These are phyloP conservation scores for Mastomys natalensis DNA, from an alignment of 2,113 vertebrate genomes.

Conservation along the genomic window DNA sequence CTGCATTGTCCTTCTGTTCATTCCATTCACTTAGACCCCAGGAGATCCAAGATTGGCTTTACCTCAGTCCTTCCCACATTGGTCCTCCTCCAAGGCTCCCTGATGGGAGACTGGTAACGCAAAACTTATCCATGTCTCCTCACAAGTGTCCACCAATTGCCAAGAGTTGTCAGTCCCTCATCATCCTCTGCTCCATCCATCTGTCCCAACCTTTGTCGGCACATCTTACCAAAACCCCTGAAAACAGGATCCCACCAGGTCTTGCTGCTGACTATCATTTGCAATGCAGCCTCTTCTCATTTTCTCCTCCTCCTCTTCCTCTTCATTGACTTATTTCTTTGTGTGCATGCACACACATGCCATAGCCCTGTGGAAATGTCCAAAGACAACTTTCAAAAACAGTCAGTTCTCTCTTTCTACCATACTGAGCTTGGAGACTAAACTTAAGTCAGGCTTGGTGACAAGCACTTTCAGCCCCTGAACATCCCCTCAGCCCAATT, in stretches of 20 bases:
- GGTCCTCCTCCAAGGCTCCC: neutral
- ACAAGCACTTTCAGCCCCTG: neutral
- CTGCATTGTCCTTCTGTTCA: neutral
- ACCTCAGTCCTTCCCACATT: neutral
- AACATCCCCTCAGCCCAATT: neutral
- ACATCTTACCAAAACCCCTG: neutral
- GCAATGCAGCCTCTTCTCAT: neutral
- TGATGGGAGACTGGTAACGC: neutral
- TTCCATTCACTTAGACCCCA: neutral
- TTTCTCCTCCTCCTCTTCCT: neutral
- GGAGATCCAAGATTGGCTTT: neutral
- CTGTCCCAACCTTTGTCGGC: neutral
- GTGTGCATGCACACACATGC: neutral
- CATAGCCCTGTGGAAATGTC: neutral
- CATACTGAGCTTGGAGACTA: no score
- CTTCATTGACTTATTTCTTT: neutral
- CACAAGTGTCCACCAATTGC: neutral
- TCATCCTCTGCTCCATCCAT: neutral
- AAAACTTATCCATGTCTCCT: neutral
- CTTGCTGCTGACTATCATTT: neutral
- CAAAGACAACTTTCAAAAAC: neutral
- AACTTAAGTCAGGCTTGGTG: neutral
- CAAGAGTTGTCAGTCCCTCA: neutral
- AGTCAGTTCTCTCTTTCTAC: neutral
- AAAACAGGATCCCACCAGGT: neutral